Evolutionary conservation across 2,797 vertebrate genomes (phyloP), one percentile per base, ranked within the genome.

Genomic region (Myotis daubentonii): DNA sequence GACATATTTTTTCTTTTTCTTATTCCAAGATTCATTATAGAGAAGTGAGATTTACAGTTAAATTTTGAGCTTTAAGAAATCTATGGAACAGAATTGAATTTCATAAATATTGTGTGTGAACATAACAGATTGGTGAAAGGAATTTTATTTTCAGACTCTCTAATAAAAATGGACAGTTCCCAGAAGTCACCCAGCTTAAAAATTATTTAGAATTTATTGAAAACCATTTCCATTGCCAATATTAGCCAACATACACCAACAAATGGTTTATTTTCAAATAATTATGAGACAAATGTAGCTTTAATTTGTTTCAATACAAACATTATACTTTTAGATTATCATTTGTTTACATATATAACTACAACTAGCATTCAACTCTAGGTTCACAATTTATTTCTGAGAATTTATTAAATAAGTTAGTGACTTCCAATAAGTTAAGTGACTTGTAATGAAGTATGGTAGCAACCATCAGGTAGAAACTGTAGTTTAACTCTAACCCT

Each of bases 41-140:
- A 90, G 25, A 86, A 93, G 6, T 57, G 47, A 82, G 16, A 3
- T 75, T 92, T 91, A 87, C 38, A 76, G 8, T 15, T 91, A 38
- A 71, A 80, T 89, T 94, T 93, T 78, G 66, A 96, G 57, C 3
- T 72, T 93, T 74, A 57, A 80, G 49, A 94, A 93, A 93, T 89
- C 62, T 91, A 55, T 68, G 60, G 44, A 87, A 17, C 28, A 76
- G 71, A 19, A 62, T 17, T 83, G 70, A 74, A 79, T 88, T 92
- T 95, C 51, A 89, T 76, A 94, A 94, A 87, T 87, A 90, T 20
- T 84, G 3, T 91, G 55, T 87, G 47, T 75, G 23, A 71, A 25
- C 22, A 49, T 30, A 94, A 86, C 47, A 49, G 23, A 60, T 78
- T 3, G 7, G 49, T 55, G 12, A 85, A 47, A 93, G 3, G 8